Evolutionary conservation across 2,113 vertebrate species (phyloP).

Genomic region (Pelodiscus sinensis): DNA sequence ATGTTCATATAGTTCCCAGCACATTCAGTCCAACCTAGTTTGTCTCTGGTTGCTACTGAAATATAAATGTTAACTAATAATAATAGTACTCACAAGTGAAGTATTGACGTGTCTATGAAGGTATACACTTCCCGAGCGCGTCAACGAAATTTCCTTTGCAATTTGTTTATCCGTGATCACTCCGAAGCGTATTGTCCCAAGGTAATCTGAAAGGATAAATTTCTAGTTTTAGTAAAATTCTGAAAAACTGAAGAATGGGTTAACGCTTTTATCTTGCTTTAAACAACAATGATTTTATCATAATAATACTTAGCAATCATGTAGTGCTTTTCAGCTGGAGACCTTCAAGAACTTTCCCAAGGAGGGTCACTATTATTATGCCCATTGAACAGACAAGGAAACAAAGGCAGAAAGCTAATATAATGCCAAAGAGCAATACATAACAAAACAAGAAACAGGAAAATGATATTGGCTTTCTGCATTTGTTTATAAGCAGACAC

Average conservation of each 20-base stretch:
- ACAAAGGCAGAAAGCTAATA: background rate
- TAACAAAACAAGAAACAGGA: background rate
- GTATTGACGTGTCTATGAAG: conserved; percentile 92
- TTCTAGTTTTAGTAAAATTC: conserved; percentile 24
- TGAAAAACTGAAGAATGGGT: background rate
- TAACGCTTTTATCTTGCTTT: background rate
- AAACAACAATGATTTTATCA: background rate
- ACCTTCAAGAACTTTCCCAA: background rate
- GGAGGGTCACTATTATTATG: background rate
- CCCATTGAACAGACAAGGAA: background rate
- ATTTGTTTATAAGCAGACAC: background rate
- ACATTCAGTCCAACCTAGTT: background rate
- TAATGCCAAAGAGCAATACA: background rate
- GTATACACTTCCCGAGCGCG: conserved; percentile 87
- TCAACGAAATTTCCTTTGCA: conserved; percentile 86
- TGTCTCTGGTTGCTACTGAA: background rate
- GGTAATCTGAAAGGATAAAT: conserved; percentile 86
- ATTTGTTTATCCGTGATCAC: conserved; percentile 90
- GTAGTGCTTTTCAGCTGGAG: background rate
- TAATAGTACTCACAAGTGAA: conserved; percentile 89
- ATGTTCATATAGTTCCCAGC: background rate
- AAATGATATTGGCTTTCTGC: background rate
- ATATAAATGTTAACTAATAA: background rate
- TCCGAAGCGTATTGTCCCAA: conserved; percentile 90
- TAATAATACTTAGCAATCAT: background rate